These are phyloP conservation scores for Drosophila gunungcola DNA, from an alignment of 1,140 invertebrate genomes.

Conservation along the genomic window DNA sequence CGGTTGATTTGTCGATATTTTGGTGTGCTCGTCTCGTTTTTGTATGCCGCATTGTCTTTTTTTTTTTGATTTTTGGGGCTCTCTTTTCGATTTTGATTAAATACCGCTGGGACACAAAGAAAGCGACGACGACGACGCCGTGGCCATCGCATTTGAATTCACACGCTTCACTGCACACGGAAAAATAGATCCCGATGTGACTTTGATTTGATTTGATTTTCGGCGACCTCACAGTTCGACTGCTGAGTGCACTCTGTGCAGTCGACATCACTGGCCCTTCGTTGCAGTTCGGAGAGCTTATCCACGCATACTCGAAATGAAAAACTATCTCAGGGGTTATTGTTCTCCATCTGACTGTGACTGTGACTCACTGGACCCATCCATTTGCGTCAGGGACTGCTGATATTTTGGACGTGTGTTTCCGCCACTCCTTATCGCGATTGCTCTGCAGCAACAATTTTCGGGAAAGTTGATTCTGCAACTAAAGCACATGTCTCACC, in stretches of 20 bases:
- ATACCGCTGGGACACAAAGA: conserved; percentile 64
- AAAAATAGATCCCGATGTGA: conserved; percentile 10
- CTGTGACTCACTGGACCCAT: conserved; percentile 1
- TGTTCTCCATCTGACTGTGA: conserved; percentile 14
- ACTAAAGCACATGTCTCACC: conserved; percentile 13
- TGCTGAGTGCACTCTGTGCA: background rate
- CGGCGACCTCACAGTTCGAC: background rate
- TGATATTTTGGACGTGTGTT: conserved; percentile 31
- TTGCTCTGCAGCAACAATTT: conserved; percentile 13
- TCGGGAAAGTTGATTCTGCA: conserved; percentile 23
- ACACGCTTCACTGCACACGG: conserved; percentile 68
- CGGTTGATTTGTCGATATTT: conserved; percentile 76
- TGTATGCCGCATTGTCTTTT: conserved; percentile 39
- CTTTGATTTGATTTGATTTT: conserved; percentile 4
- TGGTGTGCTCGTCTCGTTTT: conserved; percentile 69
- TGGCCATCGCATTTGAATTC: conserved; percentile 72
- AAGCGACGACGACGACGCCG: conserved; percentile 55
- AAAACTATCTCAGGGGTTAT: background rate
- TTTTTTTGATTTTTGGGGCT: conserved; percentile 17
- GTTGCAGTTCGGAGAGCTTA: background rate
- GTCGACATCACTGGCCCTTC: background rate
- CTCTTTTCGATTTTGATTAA: conserved; percentile 51
- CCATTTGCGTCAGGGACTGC: conserved; percentile 33
- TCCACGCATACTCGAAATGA: background rate
- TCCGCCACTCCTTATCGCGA: conserved; percentile 23